A percentile compares a stretch with the other conserved stretches of the same genome.
Evolutionary conservation across 2,797 vertebrate species (phyloP).

Genomic region (Borostomias antarcticus): DNA sequence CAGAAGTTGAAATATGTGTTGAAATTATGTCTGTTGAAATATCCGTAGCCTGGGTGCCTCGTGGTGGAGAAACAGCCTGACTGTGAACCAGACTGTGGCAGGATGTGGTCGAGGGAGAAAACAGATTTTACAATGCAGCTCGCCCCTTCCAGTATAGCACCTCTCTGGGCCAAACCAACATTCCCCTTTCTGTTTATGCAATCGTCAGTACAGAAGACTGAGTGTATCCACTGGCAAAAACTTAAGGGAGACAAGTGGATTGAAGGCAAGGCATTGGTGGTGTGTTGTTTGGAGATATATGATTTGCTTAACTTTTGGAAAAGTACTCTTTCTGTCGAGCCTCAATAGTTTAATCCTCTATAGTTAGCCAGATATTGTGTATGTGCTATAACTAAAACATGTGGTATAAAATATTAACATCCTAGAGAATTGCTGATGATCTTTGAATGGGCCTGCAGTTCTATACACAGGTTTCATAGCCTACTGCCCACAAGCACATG

Average conservation of each 20-base stretch:
- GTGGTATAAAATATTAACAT: neutral
- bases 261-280: neutral
- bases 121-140: constrained; percentile 53
- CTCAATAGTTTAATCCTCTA: neutral
- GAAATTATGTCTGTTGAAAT: constrained; percentile 70
- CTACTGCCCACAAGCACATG: neutral
- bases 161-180: constrained; percentile 49
- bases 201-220: constrained; percentile 18
- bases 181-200: constrained; percentile 51
- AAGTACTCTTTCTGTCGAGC: no score
- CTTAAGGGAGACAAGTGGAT: neutral
- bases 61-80: constrained; percentile 19
- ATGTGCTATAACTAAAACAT: neutral
- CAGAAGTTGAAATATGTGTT: constrained; percentile 59
- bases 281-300: neutral
- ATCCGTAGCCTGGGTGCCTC: constrained; percentile 50
- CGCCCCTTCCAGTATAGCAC: constrained; percentile 35
- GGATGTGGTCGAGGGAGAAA: constrained; percentile 68
- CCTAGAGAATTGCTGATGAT: neutral
- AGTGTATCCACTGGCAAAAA: neutral
- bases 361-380: neutral
- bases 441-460: neutral
- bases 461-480: no score
- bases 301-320: neutral
- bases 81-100: constrained; percentile 29